Evolutionary conservation across 2,888 invertebrate species (phyloP), one percentile per base, ranked within the genome.

Genomic region (Eupithecia vulgata): DNA sequence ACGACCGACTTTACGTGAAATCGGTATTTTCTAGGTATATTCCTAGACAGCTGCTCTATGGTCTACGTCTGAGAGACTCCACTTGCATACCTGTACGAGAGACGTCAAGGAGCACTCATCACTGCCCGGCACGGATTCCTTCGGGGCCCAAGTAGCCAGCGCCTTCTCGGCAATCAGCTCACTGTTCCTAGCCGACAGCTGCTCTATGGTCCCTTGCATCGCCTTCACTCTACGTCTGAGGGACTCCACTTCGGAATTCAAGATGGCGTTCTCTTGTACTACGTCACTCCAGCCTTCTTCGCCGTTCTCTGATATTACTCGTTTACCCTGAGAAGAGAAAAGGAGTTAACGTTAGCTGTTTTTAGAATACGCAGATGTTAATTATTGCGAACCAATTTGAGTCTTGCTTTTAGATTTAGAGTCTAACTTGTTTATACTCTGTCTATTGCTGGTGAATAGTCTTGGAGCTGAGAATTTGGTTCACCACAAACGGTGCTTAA

Each of bases 221-320:
- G 99, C 98, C 93, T 99, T 99, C 1, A 99, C 96, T 69, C 99
- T 94, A 15, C 97, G 97, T 64, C 98, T 95, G 48, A 99, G 94
- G 78, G 98, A 97, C 84, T 97, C 97, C 77, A 98, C 96, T 89
- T 99, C 99, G 68, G 97, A 96, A 81, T 97, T 96, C 1, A 99
- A 95, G 96, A 99, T 97, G 35, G 97, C 97, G 91, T 99, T 99
- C 94, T 99, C 99, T 87, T 98, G 97, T 87, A 97, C 98, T 91
- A 99, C 98, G 88, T 99, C 99, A 82, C 98, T 99, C 81, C 98
- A 96, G 48, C 96, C 95, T 84, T 98, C 97, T 77, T 96, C 96
- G 5, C 99, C 99, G 88, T 98, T 98, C 81, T 97, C 97, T 74
- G 97, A 96, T 59, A 98, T 95, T 17, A 97, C 95, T 76, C 98